Conservation (phyloP, 2,797 vertebrate genomes). For the Apodemus agrarius region DNA sequence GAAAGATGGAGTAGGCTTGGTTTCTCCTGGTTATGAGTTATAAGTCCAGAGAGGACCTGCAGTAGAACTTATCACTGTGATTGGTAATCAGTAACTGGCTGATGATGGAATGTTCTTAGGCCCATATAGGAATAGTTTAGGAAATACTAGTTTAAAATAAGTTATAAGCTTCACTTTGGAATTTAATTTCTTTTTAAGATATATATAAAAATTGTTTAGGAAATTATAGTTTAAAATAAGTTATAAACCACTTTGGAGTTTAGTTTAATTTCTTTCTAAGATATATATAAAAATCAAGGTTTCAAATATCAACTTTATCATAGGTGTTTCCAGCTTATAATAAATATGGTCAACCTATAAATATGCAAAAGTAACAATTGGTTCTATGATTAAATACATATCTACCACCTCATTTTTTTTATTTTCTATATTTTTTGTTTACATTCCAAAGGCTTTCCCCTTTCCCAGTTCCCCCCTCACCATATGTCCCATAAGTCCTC, state of each 20-base stretch:
- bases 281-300: neutral
- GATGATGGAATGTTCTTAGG: neutral
- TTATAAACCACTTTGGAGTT: neutral
- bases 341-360: constrained; percentile 10
- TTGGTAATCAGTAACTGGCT: neutral
- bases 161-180: neutral
- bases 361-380: neutral
- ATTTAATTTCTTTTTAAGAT: neutral
- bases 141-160: neutral
- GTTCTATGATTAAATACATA: neutral
- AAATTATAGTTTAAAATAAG: neutral
- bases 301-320: neutral
- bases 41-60: neutral
- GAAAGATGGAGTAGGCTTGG: neutral
- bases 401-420: neutral
- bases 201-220: neutral
- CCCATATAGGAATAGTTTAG: neutral
- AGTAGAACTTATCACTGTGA: neutral
- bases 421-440: no score
- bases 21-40: neutral
- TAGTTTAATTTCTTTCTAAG: neutral
- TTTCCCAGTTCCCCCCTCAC: no score
- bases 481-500: no score
- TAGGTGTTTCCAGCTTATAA: neutral
- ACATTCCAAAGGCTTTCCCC: no score